Conservation (phyloP, 2,113 vertebrate genomes). For the Nothoprocta pentlandii region DNA sequence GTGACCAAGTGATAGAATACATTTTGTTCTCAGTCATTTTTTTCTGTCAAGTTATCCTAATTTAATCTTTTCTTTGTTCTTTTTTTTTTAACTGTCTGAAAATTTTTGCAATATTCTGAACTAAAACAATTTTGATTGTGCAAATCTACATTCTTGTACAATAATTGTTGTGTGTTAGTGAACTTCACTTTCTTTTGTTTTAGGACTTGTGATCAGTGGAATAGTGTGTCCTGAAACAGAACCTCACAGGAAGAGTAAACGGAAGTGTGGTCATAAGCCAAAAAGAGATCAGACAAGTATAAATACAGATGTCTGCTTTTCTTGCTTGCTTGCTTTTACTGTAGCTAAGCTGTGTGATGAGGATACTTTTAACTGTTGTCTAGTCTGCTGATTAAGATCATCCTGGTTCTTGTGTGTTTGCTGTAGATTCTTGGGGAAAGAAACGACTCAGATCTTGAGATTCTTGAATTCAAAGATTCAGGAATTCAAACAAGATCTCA, state of each 20-base stretch:
- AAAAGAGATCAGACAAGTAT: slow-evolving; percentile 54
- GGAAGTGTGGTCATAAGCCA: neutral
- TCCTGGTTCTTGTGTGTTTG: neutral
- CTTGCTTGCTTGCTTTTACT: neutral
- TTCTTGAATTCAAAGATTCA: too few species aligned
- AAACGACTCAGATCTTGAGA: neutral
- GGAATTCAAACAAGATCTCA: too few species aligned
- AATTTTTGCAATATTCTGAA: neutral
- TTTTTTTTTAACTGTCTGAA: neutral
- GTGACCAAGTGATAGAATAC: neutral
- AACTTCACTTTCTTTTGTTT: slow-evolving; percentile 52
- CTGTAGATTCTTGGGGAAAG: neutral
- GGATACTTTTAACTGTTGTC: neutral
- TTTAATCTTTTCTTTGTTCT: neutral
- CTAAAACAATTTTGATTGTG: neutral
- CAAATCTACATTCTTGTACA: neutral
- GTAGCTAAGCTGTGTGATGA: neutral
- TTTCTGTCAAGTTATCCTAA: neutral
- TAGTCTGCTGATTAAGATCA: neutral
- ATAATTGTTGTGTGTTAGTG: neutral
- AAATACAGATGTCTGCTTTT: neutral
- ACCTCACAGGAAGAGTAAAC: neutral
- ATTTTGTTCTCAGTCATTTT: neutral
- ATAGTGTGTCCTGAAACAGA: slow-evolving; percentile 57
- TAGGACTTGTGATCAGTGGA: slow-evolving; percentile 72